Conservation (phyloP, 2,113 vertebrate species). For the Triplophysa rosa region DNA sequence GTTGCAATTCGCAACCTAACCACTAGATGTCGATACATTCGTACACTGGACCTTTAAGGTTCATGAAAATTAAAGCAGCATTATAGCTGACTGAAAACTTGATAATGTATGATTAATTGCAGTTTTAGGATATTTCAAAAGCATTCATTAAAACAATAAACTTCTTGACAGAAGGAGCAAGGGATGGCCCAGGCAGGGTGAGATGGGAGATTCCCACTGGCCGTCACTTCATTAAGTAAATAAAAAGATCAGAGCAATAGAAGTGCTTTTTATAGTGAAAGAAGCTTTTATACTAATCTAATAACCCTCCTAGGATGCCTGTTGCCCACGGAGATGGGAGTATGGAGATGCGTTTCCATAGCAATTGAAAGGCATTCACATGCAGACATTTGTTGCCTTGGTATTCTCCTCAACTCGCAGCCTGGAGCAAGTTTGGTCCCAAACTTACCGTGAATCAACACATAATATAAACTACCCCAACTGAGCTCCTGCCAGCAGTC, state of each 20-base stretch:
- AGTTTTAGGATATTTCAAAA: too few relatives aligned
- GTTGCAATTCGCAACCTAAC: too few relatives aligned
- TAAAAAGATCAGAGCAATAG: conserved; percentile 75
- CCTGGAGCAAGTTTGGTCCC: conserved; percentile 17
- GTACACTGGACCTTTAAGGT: too few relatives aligned
- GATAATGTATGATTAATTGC: too few relatives aligned
- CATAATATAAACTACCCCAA: background rate
- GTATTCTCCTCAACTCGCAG: conserved; percentile 26
- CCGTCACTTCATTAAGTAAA: conserved; percentile 77
- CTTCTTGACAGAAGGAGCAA: conserved; percentile 36
- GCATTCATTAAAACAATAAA: background rate
- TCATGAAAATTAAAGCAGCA: too few relatives aligned
- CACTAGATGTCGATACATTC: too few relatives aligned
- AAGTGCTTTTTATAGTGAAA: conserved; percentile 71
- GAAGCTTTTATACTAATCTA: conserved; percentile 74
- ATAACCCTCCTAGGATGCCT: conserved; percentile 63
- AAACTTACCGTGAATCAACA: conserved; percentile 14
- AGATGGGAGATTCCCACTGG: conserved; percentile 65
- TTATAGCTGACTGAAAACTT: too few relatives aligned
- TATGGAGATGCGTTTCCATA: conserved; percentile 56
- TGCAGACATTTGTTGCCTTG: conserved; percentile 55
- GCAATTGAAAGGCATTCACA: conserved; percentile 64
- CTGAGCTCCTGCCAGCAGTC: background rate
- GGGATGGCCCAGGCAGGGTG: conserved; percentile 42
- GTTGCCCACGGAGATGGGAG: conserved; percentile 57